Base-by-base conservation (phyloP, 2,888 invertebrate species). In the Cyclophora albipunctata region DNA sequence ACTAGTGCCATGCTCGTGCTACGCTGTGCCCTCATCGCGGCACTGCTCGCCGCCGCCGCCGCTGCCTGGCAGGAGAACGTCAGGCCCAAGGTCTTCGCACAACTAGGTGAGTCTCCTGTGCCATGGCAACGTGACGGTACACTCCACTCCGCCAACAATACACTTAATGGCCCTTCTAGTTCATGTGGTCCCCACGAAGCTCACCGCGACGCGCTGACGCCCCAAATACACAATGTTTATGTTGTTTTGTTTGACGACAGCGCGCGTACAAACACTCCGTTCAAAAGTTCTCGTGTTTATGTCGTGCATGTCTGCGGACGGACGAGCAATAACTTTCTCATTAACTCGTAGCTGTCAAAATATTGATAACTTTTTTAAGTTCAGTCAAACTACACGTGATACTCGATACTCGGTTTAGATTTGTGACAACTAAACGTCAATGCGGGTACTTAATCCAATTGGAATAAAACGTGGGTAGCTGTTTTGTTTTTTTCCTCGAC, bases 71-170 rank as follows among this genome's bases (percentile, higher is more conserved):
- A 96, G 92, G 96, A 96, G 89, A 96, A 96, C 89, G 93, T 95
- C 84, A 91, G 95, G 90, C 96, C 96, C 76, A 96, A 96, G 92
- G 94, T 96, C 93, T 95, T 94, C 91, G 95, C 95, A 82, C 94
- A 95, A 92, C 91, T 95, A 92, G 96, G 96, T 96, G 86, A 94
- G 95, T 92, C 62, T 63, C 62, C 63, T 67, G 63, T 66, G 67
- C 64, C 71, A 69, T 66, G 69, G 67, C 69, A 70, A 70, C 69
- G 71, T 73, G 71, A 65, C 37, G 37, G 37, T 5, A 37, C 73
- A 71, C 63, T 75, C 75, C 75, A 78, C 78, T 69, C 74, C 57
- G 58, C 68, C 73, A 76, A 81, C 79, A 75, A 77, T 78, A 76
- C 68, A 62, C 69, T 70, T 73, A 75, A 78, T 77, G 68, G 70